These are phyloP conservation scores for Lethrus apterus DNA, from an alignment of 1,140 invertebrate genomes.

Conservation along the genomic window DNA sequence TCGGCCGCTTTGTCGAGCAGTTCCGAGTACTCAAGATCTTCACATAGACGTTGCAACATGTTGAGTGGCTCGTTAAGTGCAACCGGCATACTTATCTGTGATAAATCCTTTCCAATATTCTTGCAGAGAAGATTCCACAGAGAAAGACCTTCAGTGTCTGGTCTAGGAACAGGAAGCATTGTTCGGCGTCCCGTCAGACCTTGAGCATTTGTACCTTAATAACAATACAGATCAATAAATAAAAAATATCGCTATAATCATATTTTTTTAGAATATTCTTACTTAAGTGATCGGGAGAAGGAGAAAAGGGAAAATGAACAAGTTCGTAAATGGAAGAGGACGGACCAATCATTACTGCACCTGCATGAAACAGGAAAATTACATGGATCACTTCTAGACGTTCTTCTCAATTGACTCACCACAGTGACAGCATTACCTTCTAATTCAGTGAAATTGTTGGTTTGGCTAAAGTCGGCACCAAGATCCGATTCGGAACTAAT, in stretches of 20 bases:
- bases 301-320: background rate
- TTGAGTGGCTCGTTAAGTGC: constrained; percentile 82
- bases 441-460: constrained; percentile 30
- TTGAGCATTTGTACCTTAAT: constrained; percentile 11
- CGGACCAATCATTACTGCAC: background rate
- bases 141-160: constrained; percentile 65
- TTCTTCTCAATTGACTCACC: background rate
- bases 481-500: constrained; percentile 61
- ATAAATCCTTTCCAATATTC: constrained; percentile 83
- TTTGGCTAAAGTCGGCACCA: constrained; percentile 45
- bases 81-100: constrained; percentile 75
- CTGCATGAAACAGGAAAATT: background rate
- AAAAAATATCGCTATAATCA: background rate
- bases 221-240: background rate
- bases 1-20: constrained; percentile 66
- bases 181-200: constrained; percentile 60
- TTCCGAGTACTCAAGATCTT: constrained; percentile 79
- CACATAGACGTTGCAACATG: constrained; percentile 74
- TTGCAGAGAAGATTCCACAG: constrained; percentile 75
- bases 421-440: constrained; percentile 24
- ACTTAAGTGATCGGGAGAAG: background rate
- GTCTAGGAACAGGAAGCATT: constrained; percentile 61
- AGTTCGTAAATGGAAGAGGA: background rate
- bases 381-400: background rate
- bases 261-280: background rate